Conservation (phyloP, 1,140 invertebrate genomes). For the Portunus trituberculatus region DNA sequence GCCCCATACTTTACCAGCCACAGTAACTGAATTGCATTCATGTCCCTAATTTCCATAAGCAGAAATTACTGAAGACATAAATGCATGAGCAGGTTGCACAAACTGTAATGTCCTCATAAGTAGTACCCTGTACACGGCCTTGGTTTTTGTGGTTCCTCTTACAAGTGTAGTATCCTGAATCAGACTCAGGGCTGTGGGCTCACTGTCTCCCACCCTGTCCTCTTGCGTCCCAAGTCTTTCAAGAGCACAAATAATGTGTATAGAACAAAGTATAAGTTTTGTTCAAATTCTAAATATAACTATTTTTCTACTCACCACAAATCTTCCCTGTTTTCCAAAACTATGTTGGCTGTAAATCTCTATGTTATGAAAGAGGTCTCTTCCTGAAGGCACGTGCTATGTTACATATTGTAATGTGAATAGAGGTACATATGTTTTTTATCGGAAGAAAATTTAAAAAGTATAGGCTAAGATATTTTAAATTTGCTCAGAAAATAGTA, state of each 20-base stretch:
- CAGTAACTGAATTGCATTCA: not conserved
- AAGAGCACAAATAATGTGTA: slow-evolving; percentile 69
- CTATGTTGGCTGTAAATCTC: slow-evolving; percentile 65
- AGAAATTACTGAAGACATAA: slow-evolving; percentile 9
- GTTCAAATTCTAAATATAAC: slow-evolving; percentile 68
- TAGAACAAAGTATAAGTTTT: slow-evolving; percentile 69
- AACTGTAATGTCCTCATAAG: not conserved
- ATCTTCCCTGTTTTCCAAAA: slow-evolving; percentile 61
- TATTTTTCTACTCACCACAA: slow-evolving; percentile 73
- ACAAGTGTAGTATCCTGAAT: not conserved
- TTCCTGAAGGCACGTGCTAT: slow-evolving; percentile 48
- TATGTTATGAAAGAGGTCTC: slow-evolving; percentile 62
- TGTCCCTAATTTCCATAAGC: slow-evolving; percentile 12
- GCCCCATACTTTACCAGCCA: not conserved
- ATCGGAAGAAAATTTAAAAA: slow-evolving; percentile 66
- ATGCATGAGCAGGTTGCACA: not conserved
- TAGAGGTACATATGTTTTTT: slow-evolving; percentile 69
- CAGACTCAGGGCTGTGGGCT: not conserved
- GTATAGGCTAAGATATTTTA: slow-evolving; percentile 68
- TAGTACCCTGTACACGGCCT: not conserved
- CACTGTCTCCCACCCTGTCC: slow-evolving; percentile 54
- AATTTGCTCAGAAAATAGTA: slow-evolving; percentile 72
- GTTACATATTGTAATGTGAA: slow-evolving; percentile 67
- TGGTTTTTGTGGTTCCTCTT: not conserved
- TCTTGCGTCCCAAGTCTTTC: slow-evolving; percentile 72